Base-by-base conservation (phyloP, 2,888 invertebrate genomes). In the Perizoma flavofasciatum region DNA sequence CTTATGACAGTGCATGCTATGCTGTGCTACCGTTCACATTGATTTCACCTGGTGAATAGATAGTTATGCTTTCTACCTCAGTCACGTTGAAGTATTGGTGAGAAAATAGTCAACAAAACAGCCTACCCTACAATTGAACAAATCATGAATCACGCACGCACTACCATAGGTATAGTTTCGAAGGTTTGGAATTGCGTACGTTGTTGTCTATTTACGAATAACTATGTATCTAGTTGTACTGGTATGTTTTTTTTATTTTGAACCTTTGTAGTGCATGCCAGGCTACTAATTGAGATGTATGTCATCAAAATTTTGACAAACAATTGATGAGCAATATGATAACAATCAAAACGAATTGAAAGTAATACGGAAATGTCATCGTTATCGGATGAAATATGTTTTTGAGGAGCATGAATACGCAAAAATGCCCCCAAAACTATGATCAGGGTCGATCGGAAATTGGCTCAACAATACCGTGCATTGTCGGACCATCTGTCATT, bases 401-500 rank as follows among this genome's bases (percentile, higher is more conserved):
- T 59, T 55, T 59, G 69, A 72, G 72, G 68, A 66, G 70, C 73
- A 74, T 90, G 89, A 89, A 81, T 84, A 81, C 80, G 89, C 83
- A 82, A 79, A 85, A 88, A 81, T 85, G 81, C 84, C 89, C 89
- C 83, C 75, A 82, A 77, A 77, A 79, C 73, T 69, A 75, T 54
- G 54, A 57, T 54, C 47, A 22, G 33, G 53, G 46, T 80, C 77
- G 78, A 81, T 83, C 81, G 75, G 71, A 81, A 78, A 88, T 86
- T 85, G 83, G 73, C 65, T 74, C 74, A 85, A 89, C 89, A 89
- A 86, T 79, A 78, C 66, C 72, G 72, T 72, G 67, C 61, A 83
- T 89, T 89, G 86, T 89, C 70, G 75, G 72, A 75, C 84, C 91
- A 91, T 90, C 89, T 92, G 90, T 90, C 90, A 86, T 77, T 81